Evolutionary conservation across 2,888 invertebrate species (phyloP).

Genomic region (Eupelmus urozonus): DNA sequence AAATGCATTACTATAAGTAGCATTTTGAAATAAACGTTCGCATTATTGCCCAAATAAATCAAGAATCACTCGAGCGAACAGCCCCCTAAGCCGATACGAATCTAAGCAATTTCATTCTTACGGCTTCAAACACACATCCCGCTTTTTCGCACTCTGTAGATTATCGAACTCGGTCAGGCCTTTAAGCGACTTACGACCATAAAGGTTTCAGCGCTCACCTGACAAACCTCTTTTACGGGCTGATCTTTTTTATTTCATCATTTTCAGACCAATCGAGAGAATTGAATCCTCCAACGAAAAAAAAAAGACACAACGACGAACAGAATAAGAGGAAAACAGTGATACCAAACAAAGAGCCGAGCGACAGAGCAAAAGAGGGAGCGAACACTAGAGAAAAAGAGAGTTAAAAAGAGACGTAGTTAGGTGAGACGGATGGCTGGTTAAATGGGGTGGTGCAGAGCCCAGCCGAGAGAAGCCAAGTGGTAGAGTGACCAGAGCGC

Average conservation of each 20-base stretch:
- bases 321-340: slow-evolving; percentile 14
- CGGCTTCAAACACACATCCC: too few relatives aligned
- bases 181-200: too few relatives aligned
- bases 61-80: too few relatives aligned
- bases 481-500: too few relatives aligned
- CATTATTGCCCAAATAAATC: too few relatives aligned
- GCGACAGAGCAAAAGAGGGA: background rate
- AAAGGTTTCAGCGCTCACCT: too few relatives aligned
- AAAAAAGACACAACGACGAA: background rate
- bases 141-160: too few relatives aligned
- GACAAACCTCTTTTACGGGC: background rate
- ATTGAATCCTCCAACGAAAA: slow-evolving; percentile 8
- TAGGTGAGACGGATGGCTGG: slow-evolving; percentile 38
- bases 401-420: slow-evolving; percentile 49
- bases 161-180: background rate
- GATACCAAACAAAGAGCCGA: background rate
- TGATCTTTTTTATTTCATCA: background rate
- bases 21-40: too few relatives aligned
- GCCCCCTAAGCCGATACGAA: too few relatives aligned
- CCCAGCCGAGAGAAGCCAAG: slow-evolving; percentile 48
- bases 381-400: slow-evolving; percentile 11
- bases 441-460: slow-evolving; percentile 39
- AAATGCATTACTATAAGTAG: too few relatives aligned
- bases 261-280: slow-evolving; percentile 16
- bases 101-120: too few relatives aligned